Percentiles rank a stretch among this genome's conserved stretches.
Evolutionary conservation across 2,888 invertebrate species (phyloP).

Genomic region (Brachylomia viminalis): DNA sequence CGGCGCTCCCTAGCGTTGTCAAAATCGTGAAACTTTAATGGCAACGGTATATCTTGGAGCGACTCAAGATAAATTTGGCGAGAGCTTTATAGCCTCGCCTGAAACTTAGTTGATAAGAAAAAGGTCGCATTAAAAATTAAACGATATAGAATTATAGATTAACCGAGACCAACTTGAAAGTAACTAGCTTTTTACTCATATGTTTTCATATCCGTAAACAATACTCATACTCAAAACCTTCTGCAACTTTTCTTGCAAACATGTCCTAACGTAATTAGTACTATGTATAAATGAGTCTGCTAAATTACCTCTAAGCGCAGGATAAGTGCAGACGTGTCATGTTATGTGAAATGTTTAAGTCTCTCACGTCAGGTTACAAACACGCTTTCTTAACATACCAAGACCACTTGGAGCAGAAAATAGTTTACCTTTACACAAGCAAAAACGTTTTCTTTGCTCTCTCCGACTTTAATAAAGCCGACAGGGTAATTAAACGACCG

Average conservation of each 20-base stretch:
- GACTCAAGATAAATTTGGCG: constrained; percentile 76
- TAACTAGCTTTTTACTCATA: neutral
- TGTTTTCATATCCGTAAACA: constrained; percentile 16
- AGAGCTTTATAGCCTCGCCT: constrained; percentile 64
- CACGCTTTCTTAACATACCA: constrained; percentile 80
- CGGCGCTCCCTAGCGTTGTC: constrained; percentile 52
- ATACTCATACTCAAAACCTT: constrained; percentile 7
- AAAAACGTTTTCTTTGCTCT: constrained; percentile 60
- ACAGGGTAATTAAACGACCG: constrained; percentile 40
- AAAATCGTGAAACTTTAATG: constrained; percentile 81
- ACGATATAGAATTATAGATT: constrained; percentile 31
- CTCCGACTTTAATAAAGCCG: constrained; percentile 44
- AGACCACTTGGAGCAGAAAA: constrained; percentile 74
- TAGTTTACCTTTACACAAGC: constrained; percentile 67
- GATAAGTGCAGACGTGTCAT: constrained; percentile 60
- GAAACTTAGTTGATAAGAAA: constrained; percentile 66
- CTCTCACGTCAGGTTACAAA: constrained; percentile 60
- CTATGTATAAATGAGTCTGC: constrained; percentile 4
- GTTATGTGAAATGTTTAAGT: constrained; percentile 68
- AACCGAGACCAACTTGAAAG: neutral
- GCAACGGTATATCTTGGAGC: constrained; percentile 73
- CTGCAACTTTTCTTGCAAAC: constrained; percentile 15
- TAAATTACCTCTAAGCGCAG: constrained; percentile 60
- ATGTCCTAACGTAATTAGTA: constrained; percentile 27
- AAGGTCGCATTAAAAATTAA: constrained; percentile 70